Percentiles rank a stretch among this genome's conserved stretches.
These are phyloP conservation scores for Zelostemma sp. DNA, from an alignment of 1,140 invertebrate species.

Conservation along the genomic window DNA sequence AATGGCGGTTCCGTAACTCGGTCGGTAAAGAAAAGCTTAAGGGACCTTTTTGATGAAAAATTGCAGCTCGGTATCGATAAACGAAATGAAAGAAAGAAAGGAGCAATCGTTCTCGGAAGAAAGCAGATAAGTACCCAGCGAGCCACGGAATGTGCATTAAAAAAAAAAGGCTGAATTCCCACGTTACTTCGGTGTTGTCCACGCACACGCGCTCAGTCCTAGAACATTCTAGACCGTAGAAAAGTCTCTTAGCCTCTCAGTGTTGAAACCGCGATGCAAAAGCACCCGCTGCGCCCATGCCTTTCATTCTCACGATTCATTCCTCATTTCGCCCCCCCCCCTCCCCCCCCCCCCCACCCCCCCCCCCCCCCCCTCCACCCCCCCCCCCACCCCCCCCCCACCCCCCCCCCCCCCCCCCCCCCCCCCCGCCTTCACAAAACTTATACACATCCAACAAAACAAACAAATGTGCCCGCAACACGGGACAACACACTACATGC, in stretches of 20 bases:
- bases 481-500: conserved; percentile 9
- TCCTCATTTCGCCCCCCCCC: conserved; percentile 23
- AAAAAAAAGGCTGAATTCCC: conserved; percentile 51
- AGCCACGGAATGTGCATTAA: conserved; percentile 39
- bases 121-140: conserved; percentile 59
- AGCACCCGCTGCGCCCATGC: conserved; percentile 38
- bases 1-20: too few species aligned
- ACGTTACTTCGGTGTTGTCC: conserved; percentile 57
- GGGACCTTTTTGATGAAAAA: conserved; percentile 2
- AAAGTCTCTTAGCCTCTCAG: conserved; percentile 30
- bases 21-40: not conserved
- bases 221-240: conserved; percentile 53
- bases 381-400: too few species aligned
- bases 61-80: conserved; percentile 24
- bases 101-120: conserved; percentile 36
- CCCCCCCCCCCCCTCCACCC: too few species aligned
- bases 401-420: too few species aligned
- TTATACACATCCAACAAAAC: too few species aligned
- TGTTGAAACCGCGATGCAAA: conserved; percentile 21
- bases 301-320: conserved; percentile 32
- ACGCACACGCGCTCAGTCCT: conserved; percentile 50
- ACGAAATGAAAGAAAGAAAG: conserved; percentile 21
- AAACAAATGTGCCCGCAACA: too few species aligned
- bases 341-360: too few species aligned
- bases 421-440: too few species aligned